Evolutionary conservation across 2,888 invertebrate genomes (phyloP).

Genomic region (Blomia tropicalis): DNA sequence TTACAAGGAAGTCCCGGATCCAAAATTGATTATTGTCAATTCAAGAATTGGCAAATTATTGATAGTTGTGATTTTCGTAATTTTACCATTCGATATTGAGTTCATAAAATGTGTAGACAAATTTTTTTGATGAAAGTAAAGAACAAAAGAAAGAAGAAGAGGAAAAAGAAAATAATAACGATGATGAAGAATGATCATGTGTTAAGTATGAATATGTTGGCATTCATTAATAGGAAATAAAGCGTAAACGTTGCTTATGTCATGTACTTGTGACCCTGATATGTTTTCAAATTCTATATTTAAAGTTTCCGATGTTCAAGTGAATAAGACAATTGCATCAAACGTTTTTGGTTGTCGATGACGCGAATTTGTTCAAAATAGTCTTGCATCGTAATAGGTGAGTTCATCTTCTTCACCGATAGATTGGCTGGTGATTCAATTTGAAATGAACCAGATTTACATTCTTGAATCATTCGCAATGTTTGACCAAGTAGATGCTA

Average conservation of each 20-base stretch:
- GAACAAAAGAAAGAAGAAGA: neutral
- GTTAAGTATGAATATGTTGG: no score
- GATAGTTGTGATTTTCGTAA: constrained; percentile 50
- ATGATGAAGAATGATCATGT: neutral
- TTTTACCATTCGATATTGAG: constrained; percentile 63
- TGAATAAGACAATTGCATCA: constrained; percentile 61
- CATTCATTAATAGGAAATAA: no score
- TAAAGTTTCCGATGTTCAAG: constrained; percentile 42
- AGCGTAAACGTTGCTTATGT: no score
- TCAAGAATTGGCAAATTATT: constrained; percentile 49
- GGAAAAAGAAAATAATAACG: neutral
- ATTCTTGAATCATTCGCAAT: constrained; percentile 56
- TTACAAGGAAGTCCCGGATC: constrained; percentile 34
- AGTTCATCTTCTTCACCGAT: constrained; percentile 9
- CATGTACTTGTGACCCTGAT: no score
- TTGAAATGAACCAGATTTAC: constrained; percentile 50
- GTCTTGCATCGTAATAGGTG: constrained; percentile 12
- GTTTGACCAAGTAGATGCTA: constrained; percentile 66
- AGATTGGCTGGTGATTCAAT: constrained; percentile 26
- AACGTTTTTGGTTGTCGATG: constrained; percentile 59
- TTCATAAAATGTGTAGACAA: constrained; percentile 5
- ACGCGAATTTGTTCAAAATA: constrained; percentile 45
- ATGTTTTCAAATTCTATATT: no score
- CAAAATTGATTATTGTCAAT: constrained; percentile 33
- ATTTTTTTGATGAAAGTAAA: neutral